phyloP scores from a whole-genome alignment of 2,113 vertebrate species.

The Albula glossodonta region DNA sequence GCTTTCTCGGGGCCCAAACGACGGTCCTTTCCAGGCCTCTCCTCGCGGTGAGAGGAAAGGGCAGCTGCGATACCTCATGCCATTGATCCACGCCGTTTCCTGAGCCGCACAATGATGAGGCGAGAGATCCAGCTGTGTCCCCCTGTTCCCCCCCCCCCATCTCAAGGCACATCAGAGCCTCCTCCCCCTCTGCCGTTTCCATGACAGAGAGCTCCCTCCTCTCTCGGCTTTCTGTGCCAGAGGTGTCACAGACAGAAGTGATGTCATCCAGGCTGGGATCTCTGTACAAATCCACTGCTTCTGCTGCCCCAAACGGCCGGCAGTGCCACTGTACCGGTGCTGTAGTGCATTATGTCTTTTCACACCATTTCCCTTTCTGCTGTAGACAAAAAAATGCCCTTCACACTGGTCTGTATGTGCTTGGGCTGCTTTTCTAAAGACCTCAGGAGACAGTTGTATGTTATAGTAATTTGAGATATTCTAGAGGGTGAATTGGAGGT shows the following conservation, averaged over 20 bases:
- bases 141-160: neutral
- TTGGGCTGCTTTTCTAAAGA: too few species aligned
- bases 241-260: slow-evolving; percentile 8
- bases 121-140: neutral
- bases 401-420: too few species aligned
- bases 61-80: neutral
- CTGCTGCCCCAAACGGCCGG: neutral
- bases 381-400: too few species aligned
- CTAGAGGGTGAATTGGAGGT: too few species aligned
- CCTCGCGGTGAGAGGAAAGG: neutral
- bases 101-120: neutral
- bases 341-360: too few species aligned
- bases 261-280: neutral
- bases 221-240: neutral
- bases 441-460: too few species aligned
- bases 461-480: too few species aligned
- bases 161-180: neutral
- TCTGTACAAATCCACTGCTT: neutral
- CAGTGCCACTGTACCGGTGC: too few species aligned
- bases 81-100: slow-evolving; percentile 9
- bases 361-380: too few species aligned
- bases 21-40: too few species aligned
- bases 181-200: neutral
- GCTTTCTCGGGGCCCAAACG: too few species aligned
- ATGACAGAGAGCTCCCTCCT: neutral